These are phyloP conservation scores for Lasioglossum calceatum DNA, from an alignment of 2,888 invertebrate species.

Conservation along the genomic window DNA sequence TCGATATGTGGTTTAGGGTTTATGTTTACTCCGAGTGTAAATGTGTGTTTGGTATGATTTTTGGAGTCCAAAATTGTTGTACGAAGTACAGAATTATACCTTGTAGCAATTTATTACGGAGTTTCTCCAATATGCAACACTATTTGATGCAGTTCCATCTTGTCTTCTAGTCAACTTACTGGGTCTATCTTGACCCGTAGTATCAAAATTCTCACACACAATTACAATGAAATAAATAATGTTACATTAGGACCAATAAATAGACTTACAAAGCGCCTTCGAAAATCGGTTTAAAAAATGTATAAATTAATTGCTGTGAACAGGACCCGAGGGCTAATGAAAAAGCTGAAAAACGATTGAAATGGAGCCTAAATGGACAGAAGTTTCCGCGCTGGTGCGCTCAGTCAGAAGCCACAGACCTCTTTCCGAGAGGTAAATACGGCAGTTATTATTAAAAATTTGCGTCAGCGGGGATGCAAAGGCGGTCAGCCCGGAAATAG, in stretches of 20 bases:
- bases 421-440: not conserved
- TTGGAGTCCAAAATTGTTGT: not conserved
- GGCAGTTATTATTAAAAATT: not conserved
- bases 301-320: too few relatives aligned
- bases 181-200: too few relatives aligned
- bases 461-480: not conserved
- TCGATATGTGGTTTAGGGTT: not conserved
- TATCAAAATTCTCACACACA: too few relatives aligned
- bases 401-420: not conserved
- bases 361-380: not conserved
- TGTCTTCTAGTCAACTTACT: too few relatives aligned
- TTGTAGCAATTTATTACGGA: not conserved
- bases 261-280: too few relatives aligned
- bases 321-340: not conserved
- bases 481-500: slow-evolving; percentile 37
- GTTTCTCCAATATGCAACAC: not conserved
- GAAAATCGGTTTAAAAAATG: too few relatives aligned
- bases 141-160: not conserved
- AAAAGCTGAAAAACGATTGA: not conserved
- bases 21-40: not conserved
- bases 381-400: not conserved
- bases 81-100: not conserved
- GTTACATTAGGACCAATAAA: too few relatives aligned
- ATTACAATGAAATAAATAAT: too few relatives aligned
- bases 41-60: not conserved